These are phyloP conservation scores for Sebastolobus alascanus DNA, from an alignment of 2,797 vertebrate species.

Conservation along the genomic window DNA sequence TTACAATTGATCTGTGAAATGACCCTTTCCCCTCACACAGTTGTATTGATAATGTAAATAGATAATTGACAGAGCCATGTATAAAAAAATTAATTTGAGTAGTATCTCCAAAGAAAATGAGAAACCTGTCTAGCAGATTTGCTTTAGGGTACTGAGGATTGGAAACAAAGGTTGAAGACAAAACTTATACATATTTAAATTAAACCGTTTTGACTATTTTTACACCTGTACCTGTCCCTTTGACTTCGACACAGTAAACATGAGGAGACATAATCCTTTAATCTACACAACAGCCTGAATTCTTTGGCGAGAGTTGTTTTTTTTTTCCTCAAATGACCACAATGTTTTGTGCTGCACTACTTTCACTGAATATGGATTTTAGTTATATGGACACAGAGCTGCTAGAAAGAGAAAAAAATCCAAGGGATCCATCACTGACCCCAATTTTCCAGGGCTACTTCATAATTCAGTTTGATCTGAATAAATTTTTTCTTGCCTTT, in stretches of 20 bases:
- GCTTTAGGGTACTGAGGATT: not conserved
- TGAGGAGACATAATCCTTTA: not conserved
- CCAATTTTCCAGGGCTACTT: constrained; percentile 77
- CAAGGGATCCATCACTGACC: constrained; percentile 74
- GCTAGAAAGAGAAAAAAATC: constrained; percentile 52
- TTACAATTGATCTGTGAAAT: not conserved
- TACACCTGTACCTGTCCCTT: not conserved
- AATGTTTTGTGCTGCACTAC: constrained; percentile 23
- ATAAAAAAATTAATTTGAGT: not conserved
- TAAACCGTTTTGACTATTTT: not conserved
- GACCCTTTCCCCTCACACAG: not conserved
- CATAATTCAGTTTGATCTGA: constrained; percentile 81
- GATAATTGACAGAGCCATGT: not conserved
- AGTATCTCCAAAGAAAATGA: not conserved
- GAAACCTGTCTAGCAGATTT: not conserved
- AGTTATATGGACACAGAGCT: constrained; percentile 61
- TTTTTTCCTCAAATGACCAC: constrained; percentile 3
- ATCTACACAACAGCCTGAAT: not conserved
- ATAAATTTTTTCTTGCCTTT: constrained; percentile 62
- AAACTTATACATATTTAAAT: not conserved
- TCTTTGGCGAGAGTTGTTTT: not conserved
- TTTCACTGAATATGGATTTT: constrained; percentile 55
- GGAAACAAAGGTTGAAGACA: not conserved
- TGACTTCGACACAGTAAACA: constrained; percentile 1
- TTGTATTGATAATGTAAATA: constrained; percentile 2